These are phyloP conservation scores for Apoda limacodes DNA, from an alignment of 2,888 invertebrate species.

Conservation along the genomic window DNA sequence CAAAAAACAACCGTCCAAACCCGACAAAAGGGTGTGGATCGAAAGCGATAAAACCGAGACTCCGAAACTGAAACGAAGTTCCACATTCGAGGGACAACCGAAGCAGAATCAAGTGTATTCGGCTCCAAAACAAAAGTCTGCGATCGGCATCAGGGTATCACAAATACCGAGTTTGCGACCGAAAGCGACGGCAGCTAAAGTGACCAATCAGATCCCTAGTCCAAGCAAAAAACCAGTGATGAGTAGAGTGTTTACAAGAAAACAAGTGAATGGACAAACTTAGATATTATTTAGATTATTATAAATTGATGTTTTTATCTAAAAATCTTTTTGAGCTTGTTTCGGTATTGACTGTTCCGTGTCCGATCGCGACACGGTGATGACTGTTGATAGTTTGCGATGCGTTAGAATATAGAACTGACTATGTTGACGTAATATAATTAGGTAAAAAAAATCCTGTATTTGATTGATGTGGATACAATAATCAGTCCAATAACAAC, in stretches of 20 bases:
- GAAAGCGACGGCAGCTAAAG: slow-evolving; percentile 33
- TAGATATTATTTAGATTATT: too few species aligned
- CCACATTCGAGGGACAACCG: slow-evolving; percentile 73
- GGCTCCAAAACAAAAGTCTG: slow-evolving; percentile 58
- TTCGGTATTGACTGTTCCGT: too few species aligned
- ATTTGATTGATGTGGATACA: too few species aligned
- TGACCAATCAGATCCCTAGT: slow-evolving; percentile 22
- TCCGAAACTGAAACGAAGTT: slow-evolving; percentile 69
- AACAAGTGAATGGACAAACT: slow-evolving; percentile 38
- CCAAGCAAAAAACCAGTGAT: slow-evolving; percentile 32
- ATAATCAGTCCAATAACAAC: too few species aligned
- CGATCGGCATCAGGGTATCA: slow-evolving; percentile 54
- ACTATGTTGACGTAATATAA: too few species aligned
- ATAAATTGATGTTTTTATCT: too few species aligned
- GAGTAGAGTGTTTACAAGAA: slow-evolving; percentile 40
- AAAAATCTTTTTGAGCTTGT: too few species aligned
- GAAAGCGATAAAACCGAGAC: slow-evolving; percentile 47
- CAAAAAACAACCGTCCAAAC: slow-evolving; percentile 69
- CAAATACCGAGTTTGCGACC: slow-evolving; percentile 55
- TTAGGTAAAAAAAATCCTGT: too few species aligned
- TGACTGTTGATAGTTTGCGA: too few species aligned
- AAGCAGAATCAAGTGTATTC: slow-evolving; percentile 38
- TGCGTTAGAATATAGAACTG: too few species aligned
- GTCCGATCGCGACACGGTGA: too few species aligned
- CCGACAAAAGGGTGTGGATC: slow-evolving; percentile 73